Percentiles rank a stretch among this genome's conserved stretches.
phyloP scores from a whole-genome alignment of 2,888 invertebrate species.

The Mesochorus sp. region DNA sequence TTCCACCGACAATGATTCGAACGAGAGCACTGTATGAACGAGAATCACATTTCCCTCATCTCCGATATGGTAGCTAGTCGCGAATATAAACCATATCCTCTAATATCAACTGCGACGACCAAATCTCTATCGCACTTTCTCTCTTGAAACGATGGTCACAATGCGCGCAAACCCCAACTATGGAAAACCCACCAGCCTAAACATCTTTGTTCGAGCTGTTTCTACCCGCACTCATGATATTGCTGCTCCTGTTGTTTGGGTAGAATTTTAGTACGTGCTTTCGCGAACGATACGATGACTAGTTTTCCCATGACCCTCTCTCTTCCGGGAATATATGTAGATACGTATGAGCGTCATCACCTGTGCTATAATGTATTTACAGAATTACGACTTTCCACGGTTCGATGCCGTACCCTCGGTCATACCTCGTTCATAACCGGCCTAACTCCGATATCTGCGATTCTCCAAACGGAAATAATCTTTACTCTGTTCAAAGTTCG shows the following conservation, averaged over 20 bases:
- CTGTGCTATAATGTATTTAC: conserved; percentile 58
- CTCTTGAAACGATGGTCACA: not conserved
- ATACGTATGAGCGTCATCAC: conserved; percentile 55
- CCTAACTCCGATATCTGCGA: conserved; percentile 12
- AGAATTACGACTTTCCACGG: conserved; percentile 63
- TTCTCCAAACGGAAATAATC: too few relatives aligned
- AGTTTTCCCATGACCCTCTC: conserved; percentile 39
- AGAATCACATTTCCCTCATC: conserved; percentile 41
- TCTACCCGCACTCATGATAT: conserved; percentile 1
- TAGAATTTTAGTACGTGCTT: conserved; percentile 59
- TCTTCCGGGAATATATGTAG: conserved; percentile 16
- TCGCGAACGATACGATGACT: conserved; percentile 51
- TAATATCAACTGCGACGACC: conserved; percentile 44
- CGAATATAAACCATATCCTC: conserved; percentile 59
- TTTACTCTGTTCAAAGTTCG: too few relatives aligned
- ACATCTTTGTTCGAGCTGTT: conserved; percentile 58
- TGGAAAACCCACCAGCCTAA: conserved; percentile 48
- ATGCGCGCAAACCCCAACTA: conserved; percentile 19
- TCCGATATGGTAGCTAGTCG: conserved; percentile 43
- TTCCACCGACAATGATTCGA: conserved; percentile 41
- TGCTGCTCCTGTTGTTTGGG: conserved; percentile 2
- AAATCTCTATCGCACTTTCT: conserved; percentile 31
- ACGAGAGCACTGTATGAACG: conserved; percentile 33
- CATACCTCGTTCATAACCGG: conserved; percentile 25
- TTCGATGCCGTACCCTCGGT: conserved; percentile 55